Evolutionary conservation across 2,888 invertebrate species (phyloP), one percentile per base, ranked within the genome.

Genomic region (Myopa testacea): DNA sequence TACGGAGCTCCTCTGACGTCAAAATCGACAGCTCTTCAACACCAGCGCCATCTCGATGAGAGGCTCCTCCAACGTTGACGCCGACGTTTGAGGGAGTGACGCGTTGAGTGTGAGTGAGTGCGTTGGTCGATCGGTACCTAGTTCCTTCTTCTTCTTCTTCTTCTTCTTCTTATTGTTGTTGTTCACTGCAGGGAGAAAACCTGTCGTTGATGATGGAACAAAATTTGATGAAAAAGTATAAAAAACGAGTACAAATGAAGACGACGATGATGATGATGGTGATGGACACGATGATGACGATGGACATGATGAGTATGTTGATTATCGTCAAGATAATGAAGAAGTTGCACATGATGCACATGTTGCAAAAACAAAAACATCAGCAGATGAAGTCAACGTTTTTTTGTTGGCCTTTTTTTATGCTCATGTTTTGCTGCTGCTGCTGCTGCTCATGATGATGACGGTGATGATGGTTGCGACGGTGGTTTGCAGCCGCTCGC

Each of bases 21-120:
- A 81, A 81, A 81, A 80, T 82, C 82, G 82, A 82, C 82, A 81
- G 81, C 71, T 74, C 34, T 37, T n/a, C 34, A 37, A 19, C 26
- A 37, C 4, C 60, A 19, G 14, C 62, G 38, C 40, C 62, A 16
- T 72, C 16, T n/a, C 50, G 45, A 19, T 38, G 10, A 55, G 55
- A 62, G n/a, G 63, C 73, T 62, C 73, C 73, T 63, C 73, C 52
- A 52, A 34, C 37, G 65, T 37, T 26, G 37, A 55, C 19, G 34
- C 50, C 37, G 80, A 80, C 81, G 80, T 80, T 80, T 77, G 83
- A 80, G 82, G 82, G 83, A 82, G 81, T 82, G 80, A 80, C 80
- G 82, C 80, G 80, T 77, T 81, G 81, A 82, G 81, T 78, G 78
- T 79, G 69, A 50, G 63, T 65, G 34, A 26, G 52, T 70, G 45